A percentile compares a stretch with the other conserved stretches of the same genome.
These are phyloP conservation scores for Conomelus anceps DNA, from an alignment of 2,888 invertebrate genomes.

Conservation along the genomic window DNA sequence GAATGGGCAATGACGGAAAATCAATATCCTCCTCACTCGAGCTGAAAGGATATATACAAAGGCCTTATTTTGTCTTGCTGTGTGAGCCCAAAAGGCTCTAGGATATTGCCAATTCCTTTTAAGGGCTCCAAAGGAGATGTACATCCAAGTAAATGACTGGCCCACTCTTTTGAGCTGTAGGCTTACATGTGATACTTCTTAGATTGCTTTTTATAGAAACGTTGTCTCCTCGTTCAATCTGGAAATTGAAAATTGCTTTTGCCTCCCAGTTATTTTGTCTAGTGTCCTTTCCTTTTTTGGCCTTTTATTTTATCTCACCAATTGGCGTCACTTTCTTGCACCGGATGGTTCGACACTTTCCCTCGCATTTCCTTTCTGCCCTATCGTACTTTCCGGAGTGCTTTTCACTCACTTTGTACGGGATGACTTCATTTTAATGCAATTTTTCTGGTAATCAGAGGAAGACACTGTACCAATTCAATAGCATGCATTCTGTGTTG, in stretches of 20 bases:
- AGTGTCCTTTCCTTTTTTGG: not conserved
- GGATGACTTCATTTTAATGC: not conserved
- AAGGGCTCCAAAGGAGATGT: not conserved
- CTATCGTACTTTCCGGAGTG: not conserved
- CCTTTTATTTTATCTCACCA: not conserved
- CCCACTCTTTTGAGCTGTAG: not conserved
- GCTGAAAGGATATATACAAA: constrained; percentile 11
- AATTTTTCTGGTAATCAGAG: not conserved
- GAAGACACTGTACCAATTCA: not conserved
- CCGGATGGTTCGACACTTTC: no score
- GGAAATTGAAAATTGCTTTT: not conserved
- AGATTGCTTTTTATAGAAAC: not conserved
- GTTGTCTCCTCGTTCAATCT: not conserved
- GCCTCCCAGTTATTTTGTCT: not conserved
- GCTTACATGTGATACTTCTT: not conserved
- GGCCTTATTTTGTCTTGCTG: constrained; percentile 8
- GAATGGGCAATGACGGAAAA: constrained; percentile 1
- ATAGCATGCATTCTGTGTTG: not conserved
- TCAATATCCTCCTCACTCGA: not conserved
- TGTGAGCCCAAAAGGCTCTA: constrained; percentile 5
- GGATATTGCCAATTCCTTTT: constrained; percentile 13
- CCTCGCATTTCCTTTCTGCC: not conserved
- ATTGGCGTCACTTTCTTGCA: not conserved
- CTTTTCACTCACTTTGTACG: not conserved
- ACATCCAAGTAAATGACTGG: not conserved